A percentile compares a stretch with the other conserved stretches of the same genome.
These are phyloP conservation scores for Calliopum simillimum DNA, from an alignment of 2,888 invertebrate genomes.

Conservation along the genomic window DNA sequence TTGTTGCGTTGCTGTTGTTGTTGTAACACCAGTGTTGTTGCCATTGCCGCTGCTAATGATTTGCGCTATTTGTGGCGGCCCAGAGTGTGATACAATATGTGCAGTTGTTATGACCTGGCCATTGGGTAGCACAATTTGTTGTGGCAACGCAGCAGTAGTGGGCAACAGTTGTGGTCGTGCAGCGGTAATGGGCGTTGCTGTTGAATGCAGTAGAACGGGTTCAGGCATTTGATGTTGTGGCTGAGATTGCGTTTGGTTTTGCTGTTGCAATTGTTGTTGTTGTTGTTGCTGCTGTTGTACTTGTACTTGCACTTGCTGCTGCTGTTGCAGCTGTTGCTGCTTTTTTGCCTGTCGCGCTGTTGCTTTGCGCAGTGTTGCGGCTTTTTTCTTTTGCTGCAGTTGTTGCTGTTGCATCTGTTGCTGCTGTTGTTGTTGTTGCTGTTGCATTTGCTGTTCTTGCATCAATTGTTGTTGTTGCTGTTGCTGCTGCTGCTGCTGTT, in stretches of 20 bases:
- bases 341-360: conserved; percentile 37
- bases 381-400: conserved; percentile 39
- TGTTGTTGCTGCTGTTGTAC: conserved; percentile 39
- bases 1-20: conserved; percentile 46
- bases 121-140: conserved; percentile 66
- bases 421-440: conserved; percentile 25
- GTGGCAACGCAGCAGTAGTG: conserved; percentile 54
- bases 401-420: conserved; percentile 43
- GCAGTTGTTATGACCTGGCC: conserved; percentile 66
- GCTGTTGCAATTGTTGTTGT: conserved; percentile 38
- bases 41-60: conserved; percentile 55
- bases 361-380: conserved; percentile 32
- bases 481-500: conserved; percentile 40
- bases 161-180: conserved; percentile 45
- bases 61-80: conserved; percentile 64
- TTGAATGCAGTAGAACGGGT: conserved; percentile 38
- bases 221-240: conserved; percentile 41
- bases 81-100: conserved; percentile 61
- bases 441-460: conserved; percentile 41
- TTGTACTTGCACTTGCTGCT: conserved; percentile 44
- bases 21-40: conserved; percentile 19
- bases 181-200: conserved; percentile 39
- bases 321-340: conserved; percentile 41
- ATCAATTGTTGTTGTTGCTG: conserved; percentile 46
- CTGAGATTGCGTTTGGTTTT: conserved; percentile 34